phyloP scores from a whole-genome alignment of 1,140 invertebrate genomes.

The Pteromalus puparum region DNA sequence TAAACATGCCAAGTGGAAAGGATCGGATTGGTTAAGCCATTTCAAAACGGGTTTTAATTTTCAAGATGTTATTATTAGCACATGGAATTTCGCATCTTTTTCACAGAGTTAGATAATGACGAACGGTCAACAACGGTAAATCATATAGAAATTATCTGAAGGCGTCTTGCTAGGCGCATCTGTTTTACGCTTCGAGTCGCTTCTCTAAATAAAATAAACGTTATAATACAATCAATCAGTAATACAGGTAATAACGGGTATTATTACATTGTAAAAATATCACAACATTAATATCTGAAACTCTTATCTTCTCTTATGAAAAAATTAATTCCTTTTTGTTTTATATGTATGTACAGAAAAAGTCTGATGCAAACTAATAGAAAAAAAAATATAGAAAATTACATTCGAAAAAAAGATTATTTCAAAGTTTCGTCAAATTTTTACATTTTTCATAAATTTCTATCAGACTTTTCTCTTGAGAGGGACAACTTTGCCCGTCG shows the following conservation, averaged over 20 bases:
- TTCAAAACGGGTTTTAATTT: constrained; percentile 55
- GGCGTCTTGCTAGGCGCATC: constrained; percentile 27
- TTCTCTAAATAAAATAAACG: constrained; percentile 58
- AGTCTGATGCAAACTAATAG: constrained; percentile 23
- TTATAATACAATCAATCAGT: constrained; percentile 59
- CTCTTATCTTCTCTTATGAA: no score
- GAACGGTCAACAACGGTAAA: constrained; percentile 65
- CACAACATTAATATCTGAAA: no score
- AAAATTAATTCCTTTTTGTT: no score
- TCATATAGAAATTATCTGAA: constrained; percentile 55
- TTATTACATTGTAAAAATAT: no score
- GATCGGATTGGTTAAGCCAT: background rate
- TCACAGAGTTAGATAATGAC: constrained; percentile 64
- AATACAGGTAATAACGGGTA: constrained; percentile 66
- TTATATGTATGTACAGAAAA: no score
- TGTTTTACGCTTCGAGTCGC: background rate
- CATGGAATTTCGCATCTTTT: constrained; percentile 71
- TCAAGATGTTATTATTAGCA: constrained; percentile 72
- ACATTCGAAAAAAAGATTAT: constrained; percentile 25
- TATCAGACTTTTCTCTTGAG: constrained; percentile 41
- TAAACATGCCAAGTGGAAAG: no score
- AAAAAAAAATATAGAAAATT: constrained; percentile 28
- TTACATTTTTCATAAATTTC: constrained; percentile 34
- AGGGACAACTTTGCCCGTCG: background rate
- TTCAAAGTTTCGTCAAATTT: constrained; percentile 23